phyloP scores from a whole-genome alignment of 2,113 vertebrate species.

The Canis aureus region DNA sequence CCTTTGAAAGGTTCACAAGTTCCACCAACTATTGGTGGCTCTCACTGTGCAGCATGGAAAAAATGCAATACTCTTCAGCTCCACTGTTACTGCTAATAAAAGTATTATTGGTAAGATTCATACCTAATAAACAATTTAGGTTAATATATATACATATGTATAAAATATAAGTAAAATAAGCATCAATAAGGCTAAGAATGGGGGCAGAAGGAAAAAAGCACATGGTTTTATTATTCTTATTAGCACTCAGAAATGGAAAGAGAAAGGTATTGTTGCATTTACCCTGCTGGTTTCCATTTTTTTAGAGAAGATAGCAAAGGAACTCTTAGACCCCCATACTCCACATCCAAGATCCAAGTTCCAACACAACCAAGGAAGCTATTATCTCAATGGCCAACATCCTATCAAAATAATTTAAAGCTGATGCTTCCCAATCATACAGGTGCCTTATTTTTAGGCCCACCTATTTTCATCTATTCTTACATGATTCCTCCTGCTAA shows the following conservation, averaged over 20 bases:
- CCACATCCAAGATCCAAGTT: background rate
- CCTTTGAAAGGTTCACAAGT: background rate
- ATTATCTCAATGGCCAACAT: background rate
- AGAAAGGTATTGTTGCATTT: background rate
- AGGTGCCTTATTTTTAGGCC: background rate
- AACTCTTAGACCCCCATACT: background rate
- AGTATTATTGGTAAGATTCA: background rate
- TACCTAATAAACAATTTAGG: background rate
- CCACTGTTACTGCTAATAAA: background rate
- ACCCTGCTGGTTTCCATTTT: background rate
- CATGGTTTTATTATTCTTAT: background rate
- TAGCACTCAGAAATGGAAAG: background rate
- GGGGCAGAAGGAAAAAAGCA: background rate
- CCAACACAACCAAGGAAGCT: background rate
- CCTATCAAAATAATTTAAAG: constrained; percentile 4
- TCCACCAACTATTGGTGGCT: background rate
- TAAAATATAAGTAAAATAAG: background rate
- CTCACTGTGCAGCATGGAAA: background rate
- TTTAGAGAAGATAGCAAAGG: background rate
- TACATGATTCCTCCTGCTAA: background rate
- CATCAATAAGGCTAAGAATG: background rate
- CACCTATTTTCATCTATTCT: background rate
- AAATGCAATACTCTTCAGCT: background rate
- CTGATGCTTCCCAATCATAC: background rate
- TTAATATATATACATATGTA: too few species aligned